A percentile compares a stretch with the other conserved stretches of the same genome.
These are phyloP conservation scores for Oligia latruncula DNA, from an alignment of 2,888 invertebrate species.

Conservation along the genomic window DNA sequence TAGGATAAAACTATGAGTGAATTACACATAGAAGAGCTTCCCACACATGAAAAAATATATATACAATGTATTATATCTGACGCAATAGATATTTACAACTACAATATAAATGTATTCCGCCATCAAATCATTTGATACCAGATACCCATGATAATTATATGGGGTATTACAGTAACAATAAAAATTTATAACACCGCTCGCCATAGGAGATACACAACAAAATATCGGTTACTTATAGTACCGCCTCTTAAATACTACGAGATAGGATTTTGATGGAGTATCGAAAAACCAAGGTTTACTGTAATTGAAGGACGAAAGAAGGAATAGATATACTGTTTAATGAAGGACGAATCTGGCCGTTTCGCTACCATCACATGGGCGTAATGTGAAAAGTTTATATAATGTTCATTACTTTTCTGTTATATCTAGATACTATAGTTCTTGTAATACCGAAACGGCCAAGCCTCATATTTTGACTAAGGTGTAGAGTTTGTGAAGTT, in stretches of 20 bases:
- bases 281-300: constrained; percentile 25
- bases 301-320: not conserved
- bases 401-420: too few species aligned
- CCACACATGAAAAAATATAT: not conserved
- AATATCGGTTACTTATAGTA: constrained; percentile 57
- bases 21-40: not conserved
- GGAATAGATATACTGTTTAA: not conserved
- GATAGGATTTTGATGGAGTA: constrained; percentile 48
- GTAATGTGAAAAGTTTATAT: too few species aligned
- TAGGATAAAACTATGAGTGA: too few species aligned
- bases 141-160: constrained; percentile 75
- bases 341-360: too few species aligned
- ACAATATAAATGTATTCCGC: constrained; percentile 48
- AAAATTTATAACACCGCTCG: constrained; percentile 65
- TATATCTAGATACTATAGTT: too few species aligned
- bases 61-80: constrained; percentile 30
- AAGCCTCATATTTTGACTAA: too few species aligned
- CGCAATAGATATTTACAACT: constrained; percentile 60
- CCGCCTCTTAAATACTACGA: constrained; percentile 51
- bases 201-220: constrained; percentile 62
- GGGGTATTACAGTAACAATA: constrained; percentile 66
- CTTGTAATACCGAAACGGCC: too few species aligned
- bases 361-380: too few species aligned
- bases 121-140: constrained; percentile 65
- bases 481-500: too few species aligned